Evolutionary conservation across 2,888 invertebrate genomes (phyloP), one percentile per base, ranked within the genome.

Genomic region (Lysandra coridon): DNA sequence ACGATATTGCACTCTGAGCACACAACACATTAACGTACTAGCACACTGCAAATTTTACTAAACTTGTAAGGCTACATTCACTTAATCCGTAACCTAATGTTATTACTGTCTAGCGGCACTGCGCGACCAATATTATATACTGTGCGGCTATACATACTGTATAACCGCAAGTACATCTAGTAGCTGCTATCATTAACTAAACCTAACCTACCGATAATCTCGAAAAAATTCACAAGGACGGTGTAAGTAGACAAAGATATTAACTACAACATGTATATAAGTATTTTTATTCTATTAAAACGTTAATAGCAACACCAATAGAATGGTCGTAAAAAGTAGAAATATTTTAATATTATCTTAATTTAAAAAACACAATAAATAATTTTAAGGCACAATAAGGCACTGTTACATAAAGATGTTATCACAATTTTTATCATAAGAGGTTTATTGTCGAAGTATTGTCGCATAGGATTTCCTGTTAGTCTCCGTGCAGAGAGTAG

Each of bases 211-310:
- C 87, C 85, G 87, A 91, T 93, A 94, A 94, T 94, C 94, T 94
- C 93, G 90, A 92, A 92, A 91, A 79, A 92, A 92, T 93, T 91
- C 91, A 91, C 92, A 92, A 93, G 94, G 94, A 94, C 94, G 94
- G 94, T 93, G 93, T 93, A 92, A 92, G 90, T 92, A 91, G 92
- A 91, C 91, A 91, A 91, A 90, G 89, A 89, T 90, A 87, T 86
- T 88, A 86, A 88, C 88, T 89, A 90, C 88, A 87, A 90, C 86
- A 87, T 87, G 85, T 83, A 84, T 87, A 89, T 87, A 91, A 90
- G 89, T 91, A 92, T 87, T 89, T 90, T 87, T 88, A 86, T 88
- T 88, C 84, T 87, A 86, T 88, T 88, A 88, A 82, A 83, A 83
- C 80, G 88, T 88, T 86, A 89, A 87, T 88, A 90, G 87, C 82